A percentile compares a stretch with the other conserved stretches of the same genome.
Conservation (phyloP, 2,888 invertebrate species). For the Trichogramma dendrolimi region DNA sequence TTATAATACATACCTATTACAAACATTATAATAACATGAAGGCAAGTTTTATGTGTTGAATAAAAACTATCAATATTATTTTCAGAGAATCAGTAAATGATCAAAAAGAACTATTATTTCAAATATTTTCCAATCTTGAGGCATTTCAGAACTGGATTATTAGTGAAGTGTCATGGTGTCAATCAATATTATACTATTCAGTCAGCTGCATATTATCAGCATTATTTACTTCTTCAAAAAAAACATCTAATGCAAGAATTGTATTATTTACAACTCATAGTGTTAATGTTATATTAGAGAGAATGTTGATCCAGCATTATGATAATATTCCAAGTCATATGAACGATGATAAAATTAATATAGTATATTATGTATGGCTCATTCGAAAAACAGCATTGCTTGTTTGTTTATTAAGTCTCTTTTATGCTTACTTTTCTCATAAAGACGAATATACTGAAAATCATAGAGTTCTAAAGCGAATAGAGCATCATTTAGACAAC, state of each 20-base stretch:
- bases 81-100: slow-evolving; percentile 55
- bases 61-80: neutral
- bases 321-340: slow-evolving; percentile 30
- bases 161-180: slow-evolving; percentile 63
- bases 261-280: slow-evolving; percentile 56
- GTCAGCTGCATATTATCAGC: slow-evolving; percentile 55
- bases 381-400: slow-evolving; percentile 38
- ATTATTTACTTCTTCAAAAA: slow-evolving; percentile 57
- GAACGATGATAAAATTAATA: slow-evolving; percentile 38
- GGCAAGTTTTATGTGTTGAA: neutral
- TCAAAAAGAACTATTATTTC: slow-evolving; percentile 57
- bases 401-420: slow-evolving; percentile 39
- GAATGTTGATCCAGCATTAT: slow-evolving; percentile 48
- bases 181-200: slow-evolving; percentile 61
- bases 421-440: slow-evolving; percentile 40
- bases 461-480: slow-evolving; percentile 39
- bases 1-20: neutral
- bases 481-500: slow-evolving; percentile 39
- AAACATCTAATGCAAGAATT: slow-evolving; percentile 58
- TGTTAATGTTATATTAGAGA: slow-evolving; percentile 55
- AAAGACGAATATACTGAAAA: slow-evolving; percentile 41
- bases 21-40: neutral
- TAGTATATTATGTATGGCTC: slow-evolving; percentile 38
- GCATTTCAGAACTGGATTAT: slow-evolving; percentile 61
- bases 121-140: slow-evolving; percentile 57